A percentile compares a stretch with the other conserved stretches of the same genome.
Conservation (phyloP, 2,113 vertebrate genomes). For the western clawed frog (Xenopus tropicalis) region DNA sequence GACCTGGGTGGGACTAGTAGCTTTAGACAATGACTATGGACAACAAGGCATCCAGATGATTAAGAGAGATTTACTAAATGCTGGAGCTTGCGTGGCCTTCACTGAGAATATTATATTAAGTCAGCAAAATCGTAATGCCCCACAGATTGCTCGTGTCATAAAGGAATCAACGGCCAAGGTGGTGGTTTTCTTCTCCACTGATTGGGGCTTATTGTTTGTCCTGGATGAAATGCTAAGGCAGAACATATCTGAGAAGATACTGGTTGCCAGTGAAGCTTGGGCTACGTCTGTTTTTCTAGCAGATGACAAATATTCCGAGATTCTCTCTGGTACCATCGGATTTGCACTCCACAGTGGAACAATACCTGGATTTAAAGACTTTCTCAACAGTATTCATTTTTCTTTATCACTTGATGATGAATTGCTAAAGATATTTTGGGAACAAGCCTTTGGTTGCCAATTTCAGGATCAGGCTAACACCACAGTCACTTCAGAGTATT, state of each 20-base stretch:
- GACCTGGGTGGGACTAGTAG: slow-evolving; percentile 32
- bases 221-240: slow-evolving; percentile 28
- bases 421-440: slow-evolving; percentile 31
- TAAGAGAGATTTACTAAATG: slow-evolving; percentile 2
- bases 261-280: slow-evolving; percentile 41
- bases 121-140: slow-evolving; percentile 13
- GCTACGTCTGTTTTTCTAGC: slow-evolving; percentile 6
- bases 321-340: slow-evolving; percentile 33
- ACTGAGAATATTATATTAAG: slow-evolving; percentile 7
- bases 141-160: slow-evolving; percentile 20
- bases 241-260: slow-evolving; percentile 26
- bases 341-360: slow-evolving; percentile 23
- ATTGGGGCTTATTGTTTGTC: slow-evolving; percentile 12
- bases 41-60: slow-evolving; percentile 20
- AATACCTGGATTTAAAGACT: slow-evolving; percentile 39
- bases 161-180: slow-evolving; percentile 30
- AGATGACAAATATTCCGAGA: background rate
- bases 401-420: background rate
- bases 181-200: slow-evolving; percentile 32
- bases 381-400: slow-evolving; percentile 13
- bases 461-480: background rate
- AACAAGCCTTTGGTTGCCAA: slow-evolving; percentile 23
- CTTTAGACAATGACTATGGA: slow-evolving; percentile 42
- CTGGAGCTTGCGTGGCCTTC: slow-evolving; percentile 36
- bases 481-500: too few relatives aligned